A percentile compares a stretch with the other conserved stretches of the same genome.
These are phyloP conservation scores for Drosophila aldrichi DNA, from an alignment of 2,888 invertebrate genomes.

Conservation along the genomic window DNA sequence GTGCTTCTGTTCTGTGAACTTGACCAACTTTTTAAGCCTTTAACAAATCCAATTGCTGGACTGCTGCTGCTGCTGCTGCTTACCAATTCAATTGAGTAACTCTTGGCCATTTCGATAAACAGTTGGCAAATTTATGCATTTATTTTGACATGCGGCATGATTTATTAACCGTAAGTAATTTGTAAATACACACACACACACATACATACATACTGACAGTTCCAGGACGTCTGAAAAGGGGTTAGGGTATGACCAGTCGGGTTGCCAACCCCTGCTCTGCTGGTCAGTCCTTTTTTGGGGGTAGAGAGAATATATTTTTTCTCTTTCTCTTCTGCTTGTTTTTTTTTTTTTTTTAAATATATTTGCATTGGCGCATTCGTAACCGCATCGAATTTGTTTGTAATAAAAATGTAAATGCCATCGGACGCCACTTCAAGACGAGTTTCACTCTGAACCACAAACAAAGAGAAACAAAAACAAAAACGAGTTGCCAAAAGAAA, in stretches of 20 bases:
- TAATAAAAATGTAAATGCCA: constrained; percentile 80
- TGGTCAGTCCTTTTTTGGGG: constrained; percentile 38
- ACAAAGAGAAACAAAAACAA: constrained; percentile 31
- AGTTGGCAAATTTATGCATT: constrained; percentile 74
- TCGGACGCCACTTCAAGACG: constrained; percentile 72
- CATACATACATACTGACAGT: constrained; percentile 36
- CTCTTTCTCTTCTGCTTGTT: neutral
- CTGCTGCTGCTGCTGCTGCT: constrained; percentile 16
- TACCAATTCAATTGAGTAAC: constrained; percentile 64
- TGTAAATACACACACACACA: constrained; percentile 56
- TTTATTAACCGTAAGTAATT: constrained; percentile 85
- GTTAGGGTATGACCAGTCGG: constrained; percentile 22
- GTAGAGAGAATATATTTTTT: constrained; percentile 12
- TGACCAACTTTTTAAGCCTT: constrained; percentile 64
- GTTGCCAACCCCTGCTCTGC: constrained; percentile 44
- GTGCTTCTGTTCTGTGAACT: neutral
- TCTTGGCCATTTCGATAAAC: constrained; percentile 51
- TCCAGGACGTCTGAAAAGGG: constrained; percentile 11
- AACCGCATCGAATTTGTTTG: constrained; percentile 80
- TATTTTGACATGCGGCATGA: constrained; percentile 83
- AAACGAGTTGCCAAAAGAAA: constrained; percentile 61
- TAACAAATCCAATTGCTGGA: constrained; percentile 64
- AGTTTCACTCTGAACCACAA: constrained; percentile 40
- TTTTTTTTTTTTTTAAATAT: constrained; percentile 60
- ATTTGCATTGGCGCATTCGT: constrained; percentile 77